Conservation (phyloP, 2,888 invertebrate species). For the Agriotes lineatus region DNA sequence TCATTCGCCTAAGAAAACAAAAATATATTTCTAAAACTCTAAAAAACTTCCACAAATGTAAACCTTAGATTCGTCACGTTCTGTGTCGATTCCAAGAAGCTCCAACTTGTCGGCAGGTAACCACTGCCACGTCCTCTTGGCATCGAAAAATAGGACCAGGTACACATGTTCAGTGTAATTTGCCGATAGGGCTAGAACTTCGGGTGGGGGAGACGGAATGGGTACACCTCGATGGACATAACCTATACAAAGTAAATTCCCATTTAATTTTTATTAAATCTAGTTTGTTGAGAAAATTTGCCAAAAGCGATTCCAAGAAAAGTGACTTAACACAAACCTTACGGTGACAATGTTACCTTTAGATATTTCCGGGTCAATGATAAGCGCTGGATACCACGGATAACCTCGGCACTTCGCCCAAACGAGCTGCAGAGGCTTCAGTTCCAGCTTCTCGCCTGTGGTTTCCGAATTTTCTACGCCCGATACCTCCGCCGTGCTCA, state of each 20-base stretch:
- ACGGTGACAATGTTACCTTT: slow-evolving; percentile 74
- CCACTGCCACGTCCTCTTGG: slow-evolving; percentile 98
- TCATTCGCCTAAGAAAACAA: slow-evolving; percentile 70
- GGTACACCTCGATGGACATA: slow-evolving; percentile 95
- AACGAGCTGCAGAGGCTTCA: slow-evolving; percentile 91
- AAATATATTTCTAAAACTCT: too few relatives aligned
- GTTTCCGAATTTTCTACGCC: slow-evolving; percentile 60
- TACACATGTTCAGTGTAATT: slow-evolving; percentile 88
- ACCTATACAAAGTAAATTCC: too few relatives aligned
- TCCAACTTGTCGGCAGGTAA: slow-evolving; percentile 92
- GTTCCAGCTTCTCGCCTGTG: slow-evolving; percentile 59
- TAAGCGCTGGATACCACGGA: slow-evolving; percentile 97
- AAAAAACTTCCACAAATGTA: too few relatives aligned
- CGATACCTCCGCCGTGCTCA: slow-evolving; percentile 63
- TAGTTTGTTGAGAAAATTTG: too few relatives aligned
- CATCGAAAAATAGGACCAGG: slow-evolving; percentile 95
- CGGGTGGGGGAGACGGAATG: slow-evolving; percentile 92
- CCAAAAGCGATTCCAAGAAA: too few relatives aligned
- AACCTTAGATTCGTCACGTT: slow-evolving; percentile 78
- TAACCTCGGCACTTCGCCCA: slow-evolving; percentile 98
- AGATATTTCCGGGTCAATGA: slow-evolving; percentile 94
- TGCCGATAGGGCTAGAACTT: slow-evolving; percentile 86
- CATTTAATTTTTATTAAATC: too few relatives aligned
- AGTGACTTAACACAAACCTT: not conserved
- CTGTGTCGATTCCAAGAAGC: slow-evolving; percentile 79